Conservation (phyloP, 2,797 vertebrate species). For the Chelmon rostratus region DNA sequence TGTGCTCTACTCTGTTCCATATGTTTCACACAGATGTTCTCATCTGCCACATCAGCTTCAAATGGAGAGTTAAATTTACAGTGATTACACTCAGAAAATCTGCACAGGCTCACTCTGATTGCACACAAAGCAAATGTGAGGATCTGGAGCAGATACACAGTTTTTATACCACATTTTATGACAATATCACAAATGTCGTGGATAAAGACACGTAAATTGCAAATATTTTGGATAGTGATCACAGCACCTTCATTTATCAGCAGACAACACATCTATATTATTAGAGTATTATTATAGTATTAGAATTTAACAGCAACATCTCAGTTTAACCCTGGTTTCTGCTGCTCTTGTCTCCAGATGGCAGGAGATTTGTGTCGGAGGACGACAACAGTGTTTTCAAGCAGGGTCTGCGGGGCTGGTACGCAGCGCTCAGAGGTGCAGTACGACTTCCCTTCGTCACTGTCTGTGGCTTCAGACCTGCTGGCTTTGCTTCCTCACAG, state of each 20-base stretch:
- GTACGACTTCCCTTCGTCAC: not conserved
- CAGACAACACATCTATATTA: too few species aligned
- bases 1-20: too few species aligned
- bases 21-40: not conserved
- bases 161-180: not conserved
- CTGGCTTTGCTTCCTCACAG: too few species aligned
- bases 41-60: not conserved
- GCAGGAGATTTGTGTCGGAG: conserved; percentile 79
- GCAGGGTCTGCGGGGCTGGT: conserved; percentile 72
- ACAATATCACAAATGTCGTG: too few species aligned
- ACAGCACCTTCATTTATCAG: too few species aligned
- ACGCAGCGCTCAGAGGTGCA: conserved; percentile 77
- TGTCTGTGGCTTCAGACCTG: not conserved
- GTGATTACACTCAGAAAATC: not conserved
- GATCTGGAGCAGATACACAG: not conserved
- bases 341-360: conserved; percentile 69
- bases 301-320: too few species aligned
- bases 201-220: too few species aligned
- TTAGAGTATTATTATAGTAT: too few species aligned
- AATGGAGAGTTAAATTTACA: not conserved
- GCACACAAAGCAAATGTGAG: too few species aligned
- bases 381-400: conserved; percentile 59
- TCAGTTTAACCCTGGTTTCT: too few species aligned
- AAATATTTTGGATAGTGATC: too few species aligned
- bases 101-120: too few species aligned